phyloP scores from a whole-genome alignment of 1,140 invertebrate species.

The Drosophila rhopaloa region DNA sequence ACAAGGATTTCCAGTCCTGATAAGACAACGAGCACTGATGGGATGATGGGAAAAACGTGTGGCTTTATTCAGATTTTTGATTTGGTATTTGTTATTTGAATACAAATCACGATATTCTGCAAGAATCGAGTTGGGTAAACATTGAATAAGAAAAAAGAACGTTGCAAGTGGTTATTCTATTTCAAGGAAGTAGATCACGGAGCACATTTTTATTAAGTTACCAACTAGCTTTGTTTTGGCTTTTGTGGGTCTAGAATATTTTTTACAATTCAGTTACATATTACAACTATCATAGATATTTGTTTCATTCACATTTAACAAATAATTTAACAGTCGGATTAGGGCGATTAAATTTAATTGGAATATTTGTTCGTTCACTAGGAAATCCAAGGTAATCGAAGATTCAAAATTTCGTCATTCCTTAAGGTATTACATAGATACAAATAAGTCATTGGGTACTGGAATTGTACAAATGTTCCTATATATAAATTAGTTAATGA shows the following conservation, averaged over 20 bases:
- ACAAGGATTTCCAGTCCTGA: constrained; percentile 15
- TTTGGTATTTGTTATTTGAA: not conserved
- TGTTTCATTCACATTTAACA: not conserved
- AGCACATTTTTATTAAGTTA: not conserved
- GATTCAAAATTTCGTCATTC: no score
- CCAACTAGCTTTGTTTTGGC: no score
- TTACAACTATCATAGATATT: no score
- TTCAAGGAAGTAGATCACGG: not conserved
- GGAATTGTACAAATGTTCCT: no score
- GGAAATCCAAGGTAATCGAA: no score
- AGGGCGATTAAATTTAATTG: not conserved
- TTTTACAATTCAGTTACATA: no score
- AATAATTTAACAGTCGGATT: not conserved
- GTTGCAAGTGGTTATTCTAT: not conserved
- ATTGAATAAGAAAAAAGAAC: not conserved
- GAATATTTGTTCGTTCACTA: no score
- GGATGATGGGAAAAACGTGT: constrained; percentile 17
- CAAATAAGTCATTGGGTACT: no score
- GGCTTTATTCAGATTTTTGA: not conserved
- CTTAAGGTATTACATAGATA: no score
- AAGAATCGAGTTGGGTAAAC: not conserved
- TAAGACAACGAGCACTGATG: constrained; percentile 28
- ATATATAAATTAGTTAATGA: no score
- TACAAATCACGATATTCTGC: not conserved
- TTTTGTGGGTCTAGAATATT: no score